Conservation (phyloP, 2,113 vertebrate genomes). For the Tetraodon nigroviridis region DNA sequence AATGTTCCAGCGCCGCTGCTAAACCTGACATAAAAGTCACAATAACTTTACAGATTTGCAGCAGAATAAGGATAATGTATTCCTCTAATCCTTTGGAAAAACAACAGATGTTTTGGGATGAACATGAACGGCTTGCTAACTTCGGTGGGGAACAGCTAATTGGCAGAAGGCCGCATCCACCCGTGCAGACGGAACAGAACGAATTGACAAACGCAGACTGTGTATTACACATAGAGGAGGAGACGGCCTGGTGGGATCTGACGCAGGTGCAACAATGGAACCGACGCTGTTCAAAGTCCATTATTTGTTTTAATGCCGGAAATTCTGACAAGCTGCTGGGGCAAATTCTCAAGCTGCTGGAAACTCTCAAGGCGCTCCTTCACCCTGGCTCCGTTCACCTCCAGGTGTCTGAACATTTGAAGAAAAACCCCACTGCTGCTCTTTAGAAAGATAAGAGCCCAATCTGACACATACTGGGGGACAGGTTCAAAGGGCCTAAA, state of each 20-base stretch:
- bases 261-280: constrained; percentile 15
- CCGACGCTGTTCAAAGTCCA: neutral
- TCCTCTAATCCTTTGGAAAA: constrained; percentile 4
- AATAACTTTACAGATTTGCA: neutral
- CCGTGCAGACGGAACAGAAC: constrained; percentile 3
- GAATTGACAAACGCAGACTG: constrained; percentile 11
- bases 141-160: constrained; percentile 20
- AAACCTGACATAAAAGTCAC: neutral
- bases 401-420: constrained; percentile 7
- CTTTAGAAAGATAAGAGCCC: constrained; percentile 20
- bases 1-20: neutral
- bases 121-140: constrained; percentile 5
- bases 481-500: no score
- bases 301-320: neutral
- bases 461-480: constrained; percentile 1
- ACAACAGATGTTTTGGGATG: constrained; percentile 26
- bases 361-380: constrained; percentile 33
- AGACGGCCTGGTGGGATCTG: neutral
- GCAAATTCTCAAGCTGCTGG: constrained; percentile 10
- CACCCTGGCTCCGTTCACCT: constrained; percentile 19
- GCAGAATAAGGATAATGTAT: neutral
- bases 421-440: constrained; percentile 14
- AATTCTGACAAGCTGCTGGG: constrained; percentile 13
- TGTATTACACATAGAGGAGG: constrained; percentile 3
- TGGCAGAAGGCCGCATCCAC: constrained; percentile 19